Evolutionary conservation across 2,888 invertebrate genomes (phyloP).

Genomic region (Drosophila setosimentum): DNA sequence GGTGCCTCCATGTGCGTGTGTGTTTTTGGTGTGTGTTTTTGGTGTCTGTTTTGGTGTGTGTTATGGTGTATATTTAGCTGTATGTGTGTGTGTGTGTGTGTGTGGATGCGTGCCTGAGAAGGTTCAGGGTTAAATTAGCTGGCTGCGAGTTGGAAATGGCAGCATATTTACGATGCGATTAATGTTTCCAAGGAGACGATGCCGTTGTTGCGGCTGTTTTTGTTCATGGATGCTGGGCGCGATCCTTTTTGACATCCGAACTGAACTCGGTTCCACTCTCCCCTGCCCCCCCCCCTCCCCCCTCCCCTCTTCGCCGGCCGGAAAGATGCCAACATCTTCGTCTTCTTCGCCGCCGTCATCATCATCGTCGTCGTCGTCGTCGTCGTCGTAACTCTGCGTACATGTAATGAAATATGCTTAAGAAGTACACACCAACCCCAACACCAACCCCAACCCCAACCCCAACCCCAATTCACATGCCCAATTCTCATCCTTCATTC

Average conservation of each 20-base stretch:
- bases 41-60: not conserved
- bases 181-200: constrained; percentile 63
- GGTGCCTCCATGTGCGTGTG: constrained; percentile 9
- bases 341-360: constrained; percentile 8
- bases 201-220: constrained; percentile 17
- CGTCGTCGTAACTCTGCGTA: constrained; percentile 30
- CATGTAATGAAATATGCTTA: constrained; percentile 77
- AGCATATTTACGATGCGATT: constrained; percentile 69
- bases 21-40: constrained; percentile 11
- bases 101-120: constrained; percentile 35
- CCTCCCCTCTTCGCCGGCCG: too few relatives aligned
- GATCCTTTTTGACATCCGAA: constrained; percentile 75
- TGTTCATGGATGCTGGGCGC: constrained; percentile 43
- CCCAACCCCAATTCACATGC: not conserved
- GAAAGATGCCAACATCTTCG: constrained; percentile 19
- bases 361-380: constrained; percentile 7
- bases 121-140: constrained; percentile 76
- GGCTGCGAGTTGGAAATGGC: constrained; percentile 53
- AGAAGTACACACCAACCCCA: constrained; percentile 40
- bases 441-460: not conserved
- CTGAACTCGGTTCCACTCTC: constrained; percentile 19
- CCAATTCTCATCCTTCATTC: constrained; percentile 3
- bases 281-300: too few relatives aligned
- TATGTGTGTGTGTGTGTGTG: constrained; percentile 2
- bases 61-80: too few relatives aligned